Evolutionary conservation across 2,888 invertebrate species (phyloP).

Genomic region (Tridacna gigas): DNA sequence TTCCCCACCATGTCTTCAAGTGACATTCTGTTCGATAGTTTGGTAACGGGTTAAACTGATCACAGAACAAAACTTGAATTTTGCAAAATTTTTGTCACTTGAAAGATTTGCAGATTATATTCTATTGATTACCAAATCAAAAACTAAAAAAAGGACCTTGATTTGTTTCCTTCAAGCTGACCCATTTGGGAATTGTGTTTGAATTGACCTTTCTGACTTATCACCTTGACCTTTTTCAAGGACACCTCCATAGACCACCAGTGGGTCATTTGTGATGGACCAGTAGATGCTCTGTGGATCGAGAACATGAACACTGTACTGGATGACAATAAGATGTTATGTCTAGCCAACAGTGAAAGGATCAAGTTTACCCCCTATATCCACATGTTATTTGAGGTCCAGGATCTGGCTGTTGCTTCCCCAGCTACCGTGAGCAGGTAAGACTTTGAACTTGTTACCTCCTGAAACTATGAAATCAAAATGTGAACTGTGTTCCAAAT

Average conservation of each 20-base stretch:
- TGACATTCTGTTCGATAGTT: no score
- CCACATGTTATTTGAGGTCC: conserved; percentile 92
- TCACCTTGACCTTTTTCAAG: conserved; percentile 63
- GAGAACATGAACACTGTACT: conserved; percentile 97
- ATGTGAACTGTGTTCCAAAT: no score
- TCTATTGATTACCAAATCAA: no score
- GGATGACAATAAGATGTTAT: conserved; percentile 97
- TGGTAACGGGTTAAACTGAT: no score
- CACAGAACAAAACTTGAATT: no score
- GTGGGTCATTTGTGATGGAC: conserved; percentile 96
- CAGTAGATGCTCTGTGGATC: conserved; percentile 96
- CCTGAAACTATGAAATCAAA: no score
- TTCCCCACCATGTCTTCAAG: no score
- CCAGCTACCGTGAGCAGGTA: conserved; percentile 93
- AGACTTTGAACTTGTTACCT: no score
- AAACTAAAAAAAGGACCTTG: not conserved
- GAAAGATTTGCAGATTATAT: no score
- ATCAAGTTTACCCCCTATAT: conserved; percentile 95
- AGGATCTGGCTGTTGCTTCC: conserved; percentile 94
- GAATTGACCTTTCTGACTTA: not conserved
- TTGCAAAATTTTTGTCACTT: no score
- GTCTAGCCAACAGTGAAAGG: conserved; percentile 95
- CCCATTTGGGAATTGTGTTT: not conserved
- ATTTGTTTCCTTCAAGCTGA: not conserved
- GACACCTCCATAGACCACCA: conserved; percentile 89